A percentile compares a stretch with the other conserved stretches of the same genome.
phyloP scores from a whole-genome alignment of 2,888 invertebrate genomes.

The Drosophila prostipennis region DNA sequence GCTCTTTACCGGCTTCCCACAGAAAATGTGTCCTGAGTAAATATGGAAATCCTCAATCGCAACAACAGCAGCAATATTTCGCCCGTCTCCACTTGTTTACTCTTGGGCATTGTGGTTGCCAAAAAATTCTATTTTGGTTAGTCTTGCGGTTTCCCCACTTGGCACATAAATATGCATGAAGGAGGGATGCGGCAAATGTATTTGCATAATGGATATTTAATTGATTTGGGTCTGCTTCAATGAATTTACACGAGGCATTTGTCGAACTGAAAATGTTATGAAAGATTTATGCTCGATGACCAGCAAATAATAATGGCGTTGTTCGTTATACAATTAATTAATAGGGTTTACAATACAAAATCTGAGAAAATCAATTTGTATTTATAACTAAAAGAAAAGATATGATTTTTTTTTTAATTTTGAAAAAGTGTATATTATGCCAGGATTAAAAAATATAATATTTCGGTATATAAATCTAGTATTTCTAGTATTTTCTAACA shows the following conservation, averaged over 20 bases:
- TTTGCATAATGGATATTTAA: slow-evolving; percentile 45
- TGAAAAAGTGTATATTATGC: no score
- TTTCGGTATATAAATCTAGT: no score
- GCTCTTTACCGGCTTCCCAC: slow-evolving; percentile 19
- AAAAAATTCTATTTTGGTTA: slow-evolving; percentile 41
- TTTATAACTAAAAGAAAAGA: no score
- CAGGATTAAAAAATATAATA: no score
- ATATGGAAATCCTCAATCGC: slow-evolving; percentile 38
- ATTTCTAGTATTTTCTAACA: no score
- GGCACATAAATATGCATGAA: slow-evolving; percentile 41
- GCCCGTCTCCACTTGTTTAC: slow-evolving; percentile 20
- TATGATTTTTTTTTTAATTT: no score
- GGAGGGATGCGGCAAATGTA: slow-evolving; percentile 18
- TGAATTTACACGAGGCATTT: slow-evolving; percentile 21
- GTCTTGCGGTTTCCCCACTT: slow-evolving; percentile 24
- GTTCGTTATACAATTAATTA: neutral
- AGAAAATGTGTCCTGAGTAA: slow-evolving; percentile 19
- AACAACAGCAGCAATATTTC: slow-evolving; percentile 4
- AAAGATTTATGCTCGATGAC: slow-evolving; percentile 22
- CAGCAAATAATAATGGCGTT: neutral
- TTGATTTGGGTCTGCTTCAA: slow-evolving; percentile 34
- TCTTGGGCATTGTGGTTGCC: slow-evolving; percentile 39
- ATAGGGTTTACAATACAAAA: neutral
- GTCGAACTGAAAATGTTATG: slow-evolving; percentile 14
- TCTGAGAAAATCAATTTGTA: no score